A percentile compares a stretch with the other conserved stretches of the same genome.
Conservation (phyloP, 2,888 invertebrate genomes). For the Orchestes rusci region DNA sequence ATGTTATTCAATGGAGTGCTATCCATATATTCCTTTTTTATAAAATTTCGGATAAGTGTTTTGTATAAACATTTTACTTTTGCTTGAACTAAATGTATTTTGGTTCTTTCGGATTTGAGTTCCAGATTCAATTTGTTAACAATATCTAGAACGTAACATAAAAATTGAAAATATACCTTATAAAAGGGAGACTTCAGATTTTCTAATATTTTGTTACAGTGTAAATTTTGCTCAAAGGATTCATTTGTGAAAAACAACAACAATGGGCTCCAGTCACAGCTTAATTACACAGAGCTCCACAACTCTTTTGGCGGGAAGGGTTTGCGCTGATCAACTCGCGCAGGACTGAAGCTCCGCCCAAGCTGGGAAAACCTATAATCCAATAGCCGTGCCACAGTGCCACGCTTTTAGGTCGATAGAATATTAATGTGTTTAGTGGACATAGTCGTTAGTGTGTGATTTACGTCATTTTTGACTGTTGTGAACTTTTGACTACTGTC, state of each 20-base stretch:
- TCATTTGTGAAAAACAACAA: slow-evolving; percentile 14
- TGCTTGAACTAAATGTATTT: slow-evolving; percentile 14
- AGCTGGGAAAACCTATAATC: too few species aligned
- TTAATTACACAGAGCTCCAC: too few species aligned
- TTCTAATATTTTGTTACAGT: not conserved
- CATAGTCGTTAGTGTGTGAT: too few species aligned
- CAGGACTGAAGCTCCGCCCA: too few species aligned
- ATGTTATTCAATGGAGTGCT: slow-evolving; percentile 8
- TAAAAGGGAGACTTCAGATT: slow-evolving; percentile 1
- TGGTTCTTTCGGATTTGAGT: slow-evolving; percentile 20
- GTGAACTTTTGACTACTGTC: too few species aligned
- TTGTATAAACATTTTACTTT: slow-evolving; percentile 8
- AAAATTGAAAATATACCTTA: slow-evolving; percentile 10
- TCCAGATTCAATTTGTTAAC: slow-evolving; percentile 13
- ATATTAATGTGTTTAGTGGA: too few species aligned
- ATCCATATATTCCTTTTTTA: slow-evolving; percentile 9
- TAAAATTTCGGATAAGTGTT: slow-evolving; percentile 14
- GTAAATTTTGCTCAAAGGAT: slow-evolving; percentile 2
- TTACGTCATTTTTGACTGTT: too few species aligned
- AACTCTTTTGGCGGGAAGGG: too few species aligned
- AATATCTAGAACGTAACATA: slow-evolving; percentile 9
- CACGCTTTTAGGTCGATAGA: too few species aligned
- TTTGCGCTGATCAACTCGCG: too few species aligned
- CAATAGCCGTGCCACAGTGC: too few species aligned
- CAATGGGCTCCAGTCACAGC: slow-evolving; percentile 12